Percentiles rank a stretch among this genome's conserved stretches.
Evolutionary conservation across 2,888 invertebrate genomes (phyloP).

Genomic region (Epicampocera succincta): DNA sequence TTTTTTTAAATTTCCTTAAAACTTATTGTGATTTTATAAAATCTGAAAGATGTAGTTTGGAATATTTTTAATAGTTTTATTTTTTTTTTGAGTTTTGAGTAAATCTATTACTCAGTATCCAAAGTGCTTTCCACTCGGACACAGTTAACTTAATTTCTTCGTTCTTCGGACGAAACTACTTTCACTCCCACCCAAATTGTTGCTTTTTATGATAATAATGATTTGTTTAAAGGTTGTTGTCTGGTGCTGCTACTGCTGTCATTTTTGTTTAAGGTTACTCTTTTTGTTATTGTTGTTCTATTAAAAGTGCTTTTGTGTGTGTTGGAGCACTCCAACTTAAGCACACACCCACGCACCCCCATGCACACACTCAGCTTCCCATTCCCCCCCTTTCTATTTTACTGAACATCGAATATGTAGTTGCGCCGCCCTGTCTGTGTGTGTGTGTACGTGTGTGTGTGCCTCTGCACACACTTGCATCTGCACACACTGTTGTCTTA

Average conservation of each 20-base stretch:
- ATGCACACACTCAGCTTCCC: not conserved
- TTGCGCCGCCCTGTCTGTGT: no score
- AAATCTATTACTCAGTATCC: not conserved
- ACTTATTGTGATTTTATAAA: no score
- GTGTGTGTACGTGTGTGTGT: not conserved
- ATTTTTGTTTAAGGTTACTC: constrained; percentile 54
- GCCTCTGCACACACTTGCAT: not conserved
- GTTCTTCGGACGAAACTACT: constrained; percentile 2
- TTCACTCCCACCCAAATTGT: constrained; percentile 1
- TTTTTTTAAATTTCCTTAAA: no score
- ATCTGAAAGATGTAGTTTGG: no score
- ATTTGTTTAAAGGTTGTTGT: constrained; percentile 51
- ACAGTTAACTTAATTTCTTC: not conserved
- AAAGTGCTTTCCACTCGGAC: not conserved
- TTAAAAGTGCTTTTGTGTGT: not conserved
- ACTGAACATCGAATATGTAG: not conserved
- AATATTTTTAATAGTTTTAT: no score
- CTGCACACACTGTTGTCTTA: constrained; percentile 62
- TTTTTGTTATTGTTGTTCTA: constrained; percentile 48
- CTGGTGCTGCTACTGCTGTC: constrained; percentile 36
- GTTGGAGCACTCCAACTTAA: not conserved
- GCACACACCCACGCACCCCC: not conserved
- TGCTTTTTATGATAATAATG: constrained; percentile 49
- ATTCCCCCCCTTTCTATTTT: not conserved
- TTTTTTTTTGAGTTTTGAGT: no score